Evolutionary conservation across 1,140 invertebrate genomes (phyloP).

Genomic region (Heliconius melpomene): DNA sequence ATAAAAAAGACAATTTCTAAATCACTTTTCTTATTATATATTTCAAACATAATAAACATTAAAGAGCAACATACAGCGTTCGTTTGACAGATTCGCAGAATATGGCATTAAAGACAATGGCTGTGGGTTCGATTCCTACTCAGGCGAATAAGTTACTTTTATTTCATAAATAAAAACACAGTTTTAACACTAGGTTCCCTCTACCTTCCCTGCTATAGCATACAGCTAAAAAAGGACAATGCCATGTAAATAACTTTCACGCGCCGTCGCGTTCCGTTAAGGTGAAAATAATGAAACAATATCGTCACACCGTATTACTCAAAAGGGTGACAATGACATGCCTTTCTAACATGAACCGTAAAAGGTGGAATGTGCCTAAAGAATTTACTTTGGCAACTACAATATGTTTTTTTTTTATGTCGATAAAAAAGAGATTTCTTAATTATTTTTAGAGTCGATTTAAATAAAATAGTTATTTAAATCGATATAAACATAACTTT

Average conservation of each 20-base stretch:
- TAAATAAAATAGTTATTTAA: too few species aligned
- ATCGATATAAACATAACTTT: neutral
- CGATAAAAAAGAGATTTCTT: too few species aligned
- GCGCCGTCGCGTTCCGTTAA: conserved; percentile 3
- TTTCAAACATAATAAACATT: too few species aligned
- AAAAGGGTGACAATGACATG: conserved; percentile 32
- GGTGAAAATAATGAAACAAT: conserved; percentile 29
- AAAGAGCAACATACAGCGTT: too few species aligned
- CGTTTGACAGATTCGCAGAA: too few species aligned
- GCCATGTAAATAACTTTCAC: conserved; percentile 21
- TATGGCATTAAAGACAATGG: too few species aligned
- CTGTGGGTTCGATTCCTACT: too few species aligned
- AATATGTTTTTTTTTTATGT: neutral
- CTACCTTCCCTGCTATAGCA: neutral
- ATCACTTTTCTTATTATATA: too few species aligned
- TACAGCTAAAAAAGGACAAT: neutral
- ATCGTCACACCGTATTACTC: conserved; percentile 28
- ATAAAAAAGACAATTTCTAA: too few species aligned
- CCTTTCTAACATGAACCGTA: conserved; percentile 24
- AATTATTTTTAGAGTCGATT: neutral
- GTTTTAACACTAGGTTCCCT: neutral
- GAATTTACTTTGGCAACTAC: neutral
- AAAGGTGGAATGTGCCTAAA: conserved; percentile 3
- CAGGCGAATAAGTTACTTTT: too few species aligned
- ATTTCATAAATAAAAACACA: too few species aligned